Evolutionary conservation across 1,140 invertebrate genomes (phyloP), one percentile per base, ranked within the genome.

Genomic region (Adelges cooleyi): DNA sequence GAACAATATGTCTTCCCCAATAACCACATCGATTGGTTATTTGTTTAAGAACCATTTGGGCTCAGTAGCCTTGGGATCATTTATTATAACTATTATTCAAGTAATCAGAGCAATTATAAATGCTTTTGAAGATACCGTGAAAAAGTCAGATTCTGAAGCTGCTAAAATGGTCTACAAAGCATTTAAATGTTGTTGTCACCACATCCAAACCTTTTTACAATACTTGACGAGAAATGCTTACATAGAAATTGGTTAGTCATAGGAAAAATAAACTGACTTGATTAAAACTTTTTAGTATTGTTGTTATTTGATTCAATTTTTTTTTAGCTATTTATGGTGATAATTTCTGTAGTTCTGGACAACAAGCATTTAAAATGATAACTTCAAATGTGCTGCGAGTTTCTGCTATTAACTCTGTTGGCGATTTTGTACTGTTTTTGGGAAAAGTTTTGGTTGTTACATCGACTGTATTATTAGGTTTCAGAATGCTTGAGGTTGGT

Each of bases 201-300:
- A 83, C 69, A 82, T 90, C 68, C 87, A 90, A 72, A 84, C 82
- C 59, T 81, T 83, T 69, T 73, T 91, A 2, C 82, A 84, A 71
- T 89, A 80, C 72, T 75, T 90, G 18, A 84, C 81, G 46, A 76
- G 84, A 71, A 89, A 90, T 76, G 86, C 87, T 9, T 91, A 86
- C 71, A 86, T 90, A 67, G 86, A 87, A 80, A 83, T 84, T 72
- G 83, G 83, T 84, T 75, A 53, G 67, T 25, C 33, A 23, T 18
- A 20, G n/a, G n/a, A n/a, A n/a, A n/a, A n/a, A n/a, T n/a, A n/a
- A n/a, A n/a, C 2, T 3, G 44, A 33, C 42, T 53, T 59, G 6
- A 56, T 22, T 33, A 33, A 25, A 48, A 51, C n/a, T 33, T 6
- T 33, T 33, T 33, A 33, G n/a, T n/a, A n/a, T n/a, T n/a, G n/a